Percentiles rank a stretch among this genome's conserved stretches.
Conservation (phyloP, 1,140 invertebrate species). For the Drosophila chauvacae region DNA sequence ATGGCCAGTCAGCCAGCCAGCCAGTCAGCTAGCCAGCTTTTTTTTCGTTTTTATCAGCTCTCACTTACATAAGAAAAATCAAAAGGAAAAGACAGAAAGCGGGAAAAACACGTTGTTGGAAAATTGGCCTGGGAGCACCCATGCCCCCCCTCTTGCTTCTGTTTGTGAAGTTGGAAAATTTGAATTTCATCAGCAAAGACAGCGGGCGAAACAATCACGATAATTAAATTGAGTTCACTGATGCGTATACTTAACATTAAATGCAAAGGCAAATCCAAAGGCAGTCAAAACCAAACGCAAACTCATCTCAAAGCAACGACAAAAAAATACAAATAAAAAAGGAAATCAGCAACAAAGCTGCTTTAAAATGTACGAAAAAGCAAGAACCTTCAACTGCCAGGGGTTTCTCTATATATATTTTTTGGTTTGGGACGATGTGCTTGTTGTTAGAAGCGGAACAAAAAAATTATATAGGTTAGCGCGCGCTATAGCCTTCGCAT, state of each 20-base stretch:
- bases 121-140: conserved; percentile 36
- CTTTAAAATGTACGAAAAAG: conserved; percentile 58
- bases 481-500: conserved; percentile 53
- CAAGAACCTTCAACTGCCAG: conserved; percentile 76
- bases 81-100: conserved; percentile 36
- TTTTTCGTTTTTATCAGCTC: conserved; percentile 68
- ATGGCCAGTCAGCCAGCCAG: conserved; percentile 47
- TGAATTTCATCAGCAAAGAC: conserved; percentile 69
- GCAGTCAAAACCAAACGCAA: conserved; percentile 20
- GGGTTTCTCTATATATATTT: conserved; percentile 4
- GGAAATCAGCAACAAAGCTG: conserved; percentile 25
- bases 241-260: conserved; percentile 83
- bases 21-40: conserved; percentile 3
- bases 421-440: conserved; percentile 24
- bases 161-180: conserved; percentile 75
- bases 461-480: conserved; percentile 80
- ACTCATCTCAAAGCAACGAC: conserved; percentile 12
- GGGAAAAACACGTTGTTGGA: conserved; percentile 55
- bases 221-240: conserved; percentile 83
- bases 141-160: conserved; percentile 8
- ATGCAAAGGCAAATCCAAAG: conserved; percentile 54
- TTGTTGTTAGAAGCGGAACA: conserved; percentile 47
- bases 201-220: conserved; percentile 77
- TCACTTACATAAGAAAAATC: conserved; percentile 70
- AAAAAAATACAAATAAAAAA: conserved; percentile 10